Base-by-base conservation (phyloP, 2,797 vertebrate species). In the Liparis tanakae region DNA sequence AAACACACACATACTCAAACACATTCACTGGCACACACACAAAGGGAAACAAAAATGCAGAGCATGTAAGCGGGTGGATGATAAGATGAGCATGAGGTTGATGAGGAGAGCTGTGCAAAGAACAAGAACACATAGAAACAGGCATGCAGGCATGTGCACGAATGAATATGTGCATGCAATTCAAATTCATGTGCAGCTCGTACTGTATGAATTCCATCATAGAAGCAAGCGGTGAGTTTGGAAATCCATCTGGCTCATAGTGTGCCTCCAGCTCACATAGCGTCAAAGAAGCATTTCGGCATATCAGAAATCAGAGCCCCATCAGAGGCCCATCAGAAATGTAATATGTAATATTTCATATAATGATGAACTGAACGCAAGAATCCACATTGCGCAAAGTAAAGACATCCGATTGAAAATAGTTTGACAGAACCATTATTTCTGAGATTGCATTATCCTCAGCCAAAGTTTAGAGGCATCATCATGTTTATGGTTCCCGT, bases 351-450 rank as follows among this genome's bases (percentile, higher is more conserved):
- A 25, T 15, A 2, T 39, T 46, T 0, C 50, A 18, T 12, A 8
- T 33, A 17, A 30, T 30, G 25, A 58, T 10, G 0, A 1, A 64
- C 36, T 43, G 30, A 64, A 46, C 39, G 48, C 22, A 41, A 10
- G 18, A 56, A 59, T 50, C 44, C 56, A 44, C 1, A 34, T 6
- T 34, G 54, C 43, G 80, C 50, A 53, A 58, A 72, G 43, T 58
- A 15, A 74, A 59, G 18, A 54, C 12, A 22, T 36, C 10, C 10
- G 1, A 36, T 76, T 34, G 58, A 10, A 62, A 72, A 67, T 8
- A 22, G 55, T 58, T 50, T 50, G 30, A 72, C 18, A n/a, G 55
- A 66, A 25, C 7, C 17, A 58, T 64, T 64, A 44, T 71, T 59
- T 80, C 20, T 57, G 10, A 66, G 30, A 39, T 25, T 61, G 60